Evolutionary conservation across 2,113 vertebrate genomes (phyloP).

Genomic region (Rhinolophus sinicus): DNA sequence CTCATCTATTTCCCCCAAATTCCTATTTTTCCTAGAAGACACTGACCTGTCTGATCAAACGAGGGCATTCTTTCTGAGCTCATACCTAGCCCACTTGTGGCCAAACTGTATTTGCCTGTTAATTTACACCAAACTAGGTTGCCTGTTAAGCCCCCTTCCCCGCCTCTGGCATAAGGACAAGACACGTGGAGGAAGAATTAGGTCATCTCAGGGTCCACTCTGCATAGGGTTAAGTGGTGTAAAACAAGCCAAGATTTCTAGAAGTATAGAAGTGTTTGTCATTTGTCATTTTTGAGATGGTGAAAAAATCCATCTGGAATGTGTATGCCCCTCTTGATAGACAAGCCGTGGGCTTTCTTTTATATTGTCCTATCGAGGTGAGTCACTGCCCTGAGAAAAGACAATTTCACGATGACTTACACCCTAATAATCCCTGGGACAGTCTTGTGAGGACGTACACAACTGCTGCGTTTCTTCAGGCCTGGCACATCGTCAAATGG

Average conservation of each 20-base stretch:
- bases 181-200: not conserved
- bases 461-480: not conserved
- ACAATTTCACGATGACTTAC: slow-evolving; percentile 46
- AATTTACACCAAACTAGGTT: not conserved
- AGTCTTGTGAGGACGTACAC: not conserved
- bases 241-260: slow-evolving; percentile 5
- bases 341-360: not conserved
- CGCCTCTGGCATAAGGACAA: not conserved
- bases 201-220: not conserved
- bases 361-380: not conserved
- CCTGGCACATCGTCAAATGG: slow-evolving; percentile 54
- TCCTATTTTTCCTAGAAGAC: not conserved
- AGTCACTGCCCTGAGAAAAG: slow-evolving; percentile 25
- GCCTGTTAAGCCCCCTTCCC: not conserved
- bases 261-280: not conserved
- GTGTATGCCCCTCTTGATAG: slow-evolving; percentile 28
- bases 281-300: not conserved
- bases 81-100: not conserved
- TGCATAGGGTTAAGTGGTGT: not conserved
- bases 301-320: not conserved
- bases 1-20: not conserved
- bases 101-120: not conserved
- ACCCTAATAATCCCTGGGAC: slow-evolving; percentile 6
- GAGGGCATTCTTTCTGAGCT: not conserved
- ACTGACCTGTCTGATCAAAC: not conserved